A percentile compares a stretch with the other conserved stretches of the same genome.
Conservation (phyloP, 1,140 invertebrate genomes). For the Bombus soroeensis region DNA sequence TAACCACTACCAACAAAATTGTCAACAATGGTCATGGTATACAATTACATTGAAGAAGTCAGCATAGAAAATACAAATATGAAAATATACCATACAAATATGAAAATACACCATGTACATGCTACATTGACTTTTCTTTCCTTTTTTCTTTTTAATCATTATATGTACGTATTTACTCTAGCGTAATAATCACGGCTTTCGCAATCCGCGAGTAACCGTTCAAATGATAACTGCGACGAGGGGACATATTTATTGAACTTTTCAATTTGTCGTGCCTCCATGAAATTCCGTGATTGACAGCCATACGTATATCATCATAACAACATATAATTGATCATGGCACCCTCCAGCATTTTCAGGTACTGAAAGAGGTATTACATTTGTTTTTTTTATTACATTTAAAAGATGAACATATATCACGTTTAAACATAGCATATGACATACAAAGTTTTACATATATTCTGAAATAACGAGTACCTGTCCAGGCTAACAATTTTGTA, state of each 20-base stretch:
- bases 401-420: constrained; percentile 1
- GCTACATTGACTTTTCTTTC: constrained; percentile 42
- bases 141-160: neutral
- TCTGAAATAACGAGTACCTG: neutral
- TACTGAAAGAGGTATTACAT: constrained; percentile 10
- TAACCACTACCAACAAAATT: constrained; percentile 41
- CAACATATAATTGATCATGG: neutral
- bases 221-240: neutral
- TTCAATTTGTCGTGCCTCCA: neutral
- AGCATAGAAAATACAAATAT: constrained; percentile 64
- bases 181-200: constrained; percentile 11
- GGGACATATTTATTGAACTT: constrained; percentile 10
- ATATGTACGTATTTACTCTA: constrained; percentile 18
- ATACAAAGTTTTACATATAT: neutral
- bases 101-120: constrained; percentile 67
- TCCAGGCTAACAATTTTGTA: neutral
- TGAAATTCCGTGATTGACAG: neutral
- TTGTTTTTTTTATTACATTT: neutral
- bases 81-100: constrained; percentile 63
- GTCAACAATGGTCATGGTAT: constrained; percentile 50
- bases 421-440: neutral
- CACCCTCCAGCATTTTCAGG: neutral
- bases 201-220: neutral
- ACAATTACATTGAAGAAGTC: constrained; percentile 51
- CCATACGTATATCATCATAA: neutral